phyloP scores from a whole-genome alignment of 1,140 invertebrate genomes.

The Choristoneura fumiferana region DNA sequence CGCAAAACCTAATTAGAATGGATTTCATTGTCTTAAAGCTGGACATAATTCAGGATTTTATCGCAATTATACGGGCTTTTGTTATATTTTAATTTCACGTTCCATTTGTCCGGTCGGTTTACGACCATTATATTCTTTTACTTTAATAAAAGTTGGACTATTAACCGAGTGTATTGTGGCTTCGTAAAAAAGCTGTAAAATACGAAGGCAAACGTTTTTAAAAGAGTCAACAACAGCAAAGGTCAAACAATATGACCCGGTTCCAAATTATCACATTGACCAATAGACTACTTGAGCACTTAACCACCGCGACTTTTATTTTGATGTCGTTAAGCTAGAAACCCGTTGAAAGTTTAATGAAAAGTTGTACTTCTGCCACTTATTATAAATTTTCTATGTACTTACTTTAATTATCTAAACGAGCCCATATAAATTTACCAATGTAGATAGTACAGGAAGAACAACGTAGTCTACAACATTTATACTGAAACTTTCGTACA shows the following conservation, averaged over 20 bases:
- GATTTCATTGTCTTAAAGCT: conserved; percentile 35
- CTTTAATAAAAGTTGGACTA: conserved; percentile 7
- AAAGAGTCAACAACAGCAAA: background rate
- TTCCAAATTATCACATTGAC: too few relatives aligned
- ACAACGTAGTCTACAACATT: background rate
- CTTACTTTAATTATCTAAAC: too few relatives aligned
- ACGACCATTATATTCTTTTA: background rate
- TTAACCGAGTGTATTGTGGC: background rate
- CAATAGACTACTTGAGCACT: too few relatives aligned
- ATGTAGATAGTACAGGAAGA: too few relatives aligned
- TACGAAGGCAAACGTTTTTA: background rate
- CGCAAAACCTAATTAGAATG: conserved; percentile 36
- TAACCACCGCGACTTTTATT: too few relatives aligned
- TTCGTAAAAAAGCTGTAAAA: conserved; percentile 9
- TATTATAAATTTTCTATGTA: too few relatives aligned
- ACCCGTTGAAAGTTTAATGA: too few relatives aligned
- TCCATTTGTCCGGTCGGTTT: background rate
- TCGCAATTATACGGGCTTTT: conserved; percentile 25
- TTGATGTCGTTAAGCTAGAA: too few relatives aligned
- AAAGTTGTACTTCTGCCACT: too few relatives aligned
- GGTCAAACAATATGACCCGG: background rate
- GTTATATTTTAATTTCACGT: conserved; percentile 23
- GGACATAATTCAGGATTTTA: conserved; percentile 29
- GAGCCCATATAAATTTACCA: too few relatives aligned
- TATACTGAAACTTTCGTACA: background rate